Evolutionary conservation across 2,888 invertebrate species (phyloP).

Genomic region (Sesia bembeciformis): DNA sequence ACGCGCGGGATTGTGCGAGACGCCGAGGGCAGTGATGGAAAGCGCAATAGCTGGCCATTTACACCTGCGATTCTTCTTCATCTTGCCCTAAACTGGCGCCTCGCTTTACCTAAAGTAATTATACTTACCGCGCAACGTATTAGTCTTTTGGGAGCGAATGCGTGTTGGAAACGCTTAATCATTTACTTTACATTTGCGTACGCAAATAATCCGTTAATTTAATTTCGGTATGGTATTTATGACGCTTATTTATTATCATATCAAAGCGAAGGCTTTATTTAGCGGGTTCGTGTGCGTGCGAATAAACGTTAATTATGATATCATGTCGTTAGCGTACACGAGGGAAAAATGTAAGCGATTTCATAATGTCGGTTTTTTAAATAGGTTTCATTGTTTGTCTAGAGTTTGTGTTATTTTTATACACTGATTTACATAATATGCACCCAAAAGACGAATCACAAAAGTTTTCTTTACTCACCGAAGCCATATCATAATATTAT

Average conservation of each 20-base stretch:
- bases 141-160: constrained; percentile 69
- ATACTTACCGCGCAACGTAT: constrained; percentile 59
- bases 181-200: constrained; percentile 69
- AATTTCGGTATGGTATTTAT: constrained; percentile 65
- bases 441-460: constrained; percentile 3
- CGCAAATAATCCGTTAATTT: constrained; percentile 69
- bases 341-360: constrained; percentile 49
- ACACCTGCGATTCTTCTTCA: constrained; percentile 72
- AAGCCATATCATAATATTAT: constrained; percentile 26
- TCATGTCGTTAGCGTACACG: constrained; percentile 46
- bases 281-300: constrained; percentile 51
- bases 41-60: constrained; percentile 63
- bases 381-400: not conserved
- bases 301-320: constrained; percentile 59
- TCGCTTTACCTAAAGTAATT: constrained; percentile 68
- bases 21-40: constrained; percentile 49
- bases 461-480: constrained; percentile 9
- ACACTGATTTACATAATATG: not conserved
- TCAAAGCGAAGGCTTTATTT: constrained; percentile 63
- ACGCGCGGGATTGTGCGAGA: constrained; percentile 11
- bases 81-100: constrained; percentile 65
- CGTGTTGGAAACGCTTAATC: constrained; percentile 68
- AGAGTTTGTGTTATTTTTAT: not conserved
- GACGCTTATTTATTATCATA: constrained; percentile 68
- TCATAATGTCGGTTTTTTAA: constrained; percentile 29